Percentiles rank a stretch among this genome's conserved stretches.
These are phyloP conservation scores for Bettongia penicillata DNA, from an alignment of 2,113 vertebrate species.

Conservation along the genomic window DNA sequence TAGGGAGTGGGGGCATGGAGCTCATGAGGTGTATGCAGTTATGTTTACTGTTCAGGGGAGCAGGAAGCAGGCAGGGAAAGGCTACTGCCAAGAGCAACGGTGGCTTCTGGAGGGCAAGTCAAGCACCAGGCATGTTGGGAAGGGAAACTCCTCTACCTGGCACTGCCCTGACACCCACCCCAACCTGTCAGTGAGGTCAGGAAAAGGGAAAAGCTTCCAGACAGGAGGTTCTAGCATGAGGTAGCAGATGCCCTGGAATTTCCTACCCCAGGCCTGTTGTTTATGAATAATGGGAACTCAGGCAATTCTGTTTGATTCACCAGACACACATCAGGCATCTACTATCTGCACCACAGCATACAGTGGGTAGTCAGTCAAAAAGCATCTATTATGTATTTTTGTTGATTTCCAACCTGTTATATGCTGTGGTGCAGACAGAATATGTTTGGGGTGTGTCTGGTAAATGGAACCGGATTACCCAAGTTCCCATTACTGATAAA, in stretches of 20 bases:
- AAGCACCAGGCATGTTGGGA: neutral
- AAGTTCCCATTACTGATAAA: neutral
- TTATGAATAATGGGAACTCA: neutral
- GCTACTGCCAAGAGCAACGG: neutral
- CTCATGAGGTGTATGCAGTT: slow-evolving; percentile 56
- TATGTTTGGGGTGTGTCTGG: neutral
- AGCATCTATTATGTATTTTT: neutral
- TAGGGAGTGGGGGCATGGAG: slow-evolving; percentile 10
- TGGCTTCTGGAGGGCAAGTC: neutral
- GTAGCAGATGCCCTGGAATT: neutral
- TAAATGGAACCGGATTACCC: neutral
- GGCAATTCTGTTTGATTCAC: neutral
- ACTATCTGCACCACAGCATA: neutral
- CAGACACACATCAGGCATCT: neutral
- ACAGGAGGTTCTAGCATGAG: neutral
- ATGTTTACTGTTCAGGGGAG: slow-evolving; percentile 5
- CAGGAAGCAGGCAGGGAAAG: slow-evolving; percentile 48
- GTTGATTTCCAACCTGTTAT: neutral
- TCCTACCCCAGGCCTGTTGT: neutral
- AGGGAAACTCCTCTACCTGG: neutral
- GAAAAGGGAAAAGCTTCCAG: neutral
- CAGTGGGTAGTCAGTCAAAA: neutral
- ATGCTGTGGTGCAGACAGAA: neutral
- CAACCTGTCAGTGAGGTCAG: neutral
- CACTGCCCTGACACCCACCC: neutral